Evolutionary conservation across 2,888 invertebrate genomes (phyloP), one percentile per base, ranked within the genome.

Genomic region (Gnatocerus cornutus): DNA sequence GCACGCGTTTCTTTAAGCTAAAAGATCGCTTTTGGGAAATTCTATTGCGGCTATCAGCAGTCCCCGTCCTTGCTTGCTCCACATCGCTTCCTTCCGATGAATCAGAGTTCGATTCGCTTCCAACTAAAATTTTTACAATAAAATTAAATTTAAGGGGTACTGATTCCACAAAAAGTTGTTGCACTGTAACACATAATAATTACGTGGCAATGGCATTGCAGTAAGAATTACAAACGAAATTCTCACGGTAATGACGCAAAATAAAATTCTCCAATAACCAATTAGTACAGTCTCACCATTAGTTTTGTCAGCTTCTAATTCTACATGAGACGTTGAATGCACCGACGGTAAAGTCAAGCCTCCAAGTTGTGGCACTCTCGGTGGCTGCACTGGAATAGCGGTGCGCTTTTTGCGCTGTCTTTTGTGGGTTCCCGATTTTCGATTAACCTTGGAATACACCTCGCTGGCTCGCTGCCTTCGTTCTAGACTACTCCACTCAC

Each of bases 331-430:
- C 3, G 83, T 78, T 3, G 83, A 80, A 74, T 84, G 84, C 14
- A 81, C 80, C 13, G 83, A 80, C 7, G 84, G 81, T 70, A 84
- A 73, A 9, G 81, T 83, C 71, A 83, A 83, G 48, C 79, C 76
- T 53, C 82, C 78, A 72, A 77, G 9, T 78, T 73, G 67, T 76
- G 81, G 81, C 4, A 81, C 81, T 71, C 94, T 88, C 0, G 96
- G 95, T 59, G 94, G 94, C 76, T 95, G 93, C 27, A 95, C 95
- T 0, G 95, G 93, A 79, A 96, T 92, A 10, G 91, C 91, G n/a
- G 89, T 89, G 73, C 91, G 89, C 86, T 92, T 92, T 84, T 91
- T 91, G 71, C 91, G 89, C 76, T 90, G 89, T 81, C 92, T 88
- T 82, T 93, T 93, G 81, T 92, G 91, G 12, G 91, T 88, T 50